Base-by-base conservation (phyloP, 2,888 invertebrate species). In the Dolichopus griseipennis region DNA sequence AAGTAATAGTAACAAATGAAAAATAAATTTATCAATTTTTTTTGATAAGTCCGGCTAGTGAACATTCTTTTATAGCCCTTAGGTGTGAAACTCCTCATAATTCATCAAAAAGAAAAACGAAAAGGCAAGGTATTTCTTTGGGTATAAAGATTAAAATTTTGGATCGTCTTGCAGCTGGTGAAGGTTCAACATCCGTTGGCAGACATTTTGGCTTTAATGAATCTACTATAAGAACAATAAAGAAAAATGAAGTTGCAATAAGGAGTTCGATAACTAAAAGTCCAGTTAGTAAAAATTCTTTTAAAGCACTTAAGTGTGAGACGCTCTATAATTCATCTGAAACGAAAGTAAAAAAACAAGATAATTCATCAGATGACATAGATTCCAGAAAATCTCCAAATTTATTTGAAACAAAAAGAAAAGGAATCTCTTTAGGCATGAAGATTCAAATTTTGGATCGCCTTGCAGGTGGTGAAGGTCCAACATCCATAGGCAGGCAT, bases 161-260 rank as follows among this genome's bases (percentile, higher is more conserved):
- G 67, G 68, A 71, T 70, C 64, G 65, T 20, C 66, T 71, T 64
- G 61, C 22, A 67, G 65, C 64, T 33, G 71, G 66, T 61, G 64
- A 70, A 69, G 68, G 70, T 64, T 12, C 70, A 34, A 69, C 70
- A 64, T 33, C 70, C 69, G n/a, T 72, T 37, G 71, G 70, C 22
- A 69, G 66, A 61, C 9, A 68, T 63, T 71, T 70, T 66, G 63
- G 66, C 65, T 61, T 71, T 22, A 52, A 68, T 52, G 72, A 72
- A 70, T 67, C 69, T 65, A 67, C 67, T 34, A 18, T 71, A 65
- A 67, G 72, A 66, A 66, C 68, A 4, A 70, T 71, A 43, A 72
- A 69, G 65, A 65, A 66, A 66, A 71, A 70, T 67, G 65, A 66
- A 70, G 65, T 10, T 27, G 43, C 69, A 37, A 70, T 70, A n/a